A percentile compares a stretch with the other conserved stretches of the same genome.
These are phyloP conservation scores for Caenorhabditis drosophilae DNA, from an alignment of 2,888 invertebrate genomes.

Conservation along the genomic window DNA sequence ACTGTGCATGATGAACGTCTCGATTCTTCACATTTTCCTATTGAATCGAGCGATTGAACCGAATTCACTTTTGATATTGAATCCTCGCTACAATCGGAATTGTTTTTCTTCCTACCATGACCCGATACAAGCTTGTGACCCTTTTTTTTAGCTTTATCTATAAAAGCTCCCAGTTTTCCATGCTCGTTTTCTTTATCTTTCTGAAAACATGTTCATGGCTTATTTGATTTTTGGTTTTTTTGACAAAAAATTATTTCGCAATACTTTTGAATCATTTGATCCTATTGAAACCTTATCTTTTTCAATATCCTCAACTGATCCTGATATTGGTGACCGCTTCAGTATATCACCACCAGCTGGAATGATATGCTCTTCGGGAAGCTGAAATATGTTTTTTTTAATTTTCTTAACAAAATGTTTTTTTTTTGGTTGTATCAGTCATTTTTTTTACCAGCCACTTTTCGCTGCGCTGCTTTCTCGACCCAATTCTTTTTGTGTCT, in stretches of 20 bases:
- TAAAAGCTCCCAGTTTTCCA: slow-evolving; percentile 44
- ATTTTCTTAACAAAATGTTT: background rate
- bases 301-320: slow-evolving; percentile 10
- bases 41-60: slow-evolving; percentile 19
- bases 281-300: slow-evolving; percentile 37
- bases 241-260: no score
- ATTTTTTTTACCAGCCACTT: no score
- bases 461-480: no score
- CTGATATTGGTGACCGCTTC: slow-evolving; percentile 4
- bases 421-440: background rate
- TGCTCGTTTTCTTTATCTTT: slow-evolving; percentile 28
- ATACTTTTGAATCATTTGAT: slow-evolving; percentile 44
- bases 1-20: background rate
- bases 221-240: background rate
- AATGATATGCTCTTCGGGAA: slow-evolving; percentile 46
- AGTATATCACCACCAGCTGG: slow-evolving; percentile 37
- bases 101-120: slow-evolving; percentile 36
- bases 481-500: no score
- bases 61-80: slow-evolving; percentile 10
- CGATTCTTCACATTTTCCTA: slow-evolving; percentile 18
- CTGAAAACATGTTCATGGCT: slow-evolving; percentile 4
- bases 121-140: slow-evolving; percentile 42
- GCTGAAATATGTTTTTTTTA: slow-evolving; percentile 20
- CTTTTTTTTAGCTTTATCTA: slow-evolving; percentile 54
- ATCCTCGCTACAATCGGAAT: slow-evolving; percentile 10